Evolutionary conservation across 2,888 invertebrate species (phyloP), one percentile per base, ranked within the genome.

Genomic region (Plebejus argus): DNA sequence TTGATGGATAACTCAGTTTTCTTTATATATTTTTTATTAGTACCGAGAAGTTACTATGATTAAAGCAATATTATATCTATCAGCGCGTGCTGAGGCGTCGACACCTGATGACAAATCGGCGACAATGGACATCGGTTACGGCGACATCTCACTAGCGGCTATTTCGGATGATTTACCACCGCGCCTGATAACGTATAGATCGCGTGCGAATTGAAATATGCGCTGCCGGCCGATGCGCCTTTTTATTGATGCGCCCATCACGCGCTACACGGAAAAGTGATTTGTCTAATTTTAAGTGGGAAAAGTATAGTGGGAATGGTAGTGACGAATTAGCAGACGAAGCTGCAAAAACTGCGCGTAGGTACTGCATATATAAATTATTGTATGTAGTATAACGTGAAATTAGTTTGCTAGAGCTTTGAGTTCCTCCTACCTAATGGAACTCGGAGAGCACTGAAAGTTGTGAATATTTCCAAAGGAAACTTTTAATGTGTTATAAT

Each of bases 101-200:
- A 74, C 74, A 74, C 74, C 74, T 74, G 53, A 74, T 74, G 74
- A 74, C 74, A 74, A 74, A 74, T 74, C 23, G 28, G 15, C 74
- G 74, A 74, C 72, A 72, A 74, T 74, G 53, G 49, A 53, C 74
- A 74, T 28, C 74, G 74, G 49, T 74, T 53, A 74, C 28, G 74
- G 18, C 28, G 74, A 74, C 74, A 74, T 74, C 74, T 74, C 49
- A 74, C 74, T 74, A 74, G 74, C 49, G 74, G 45, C 74, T 74
- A 74, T 74, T 74, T 74, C 49, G 18, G 74, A 74, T 74, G 74
- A 74, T 74, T 74, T 74, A 74, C 45, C 28, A 74, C 74, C 45
- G 45, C 49, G 18, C 8, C 10, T 28, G 74, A 74, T 74, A 49
- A 66, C 66, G 20, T 53, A 74, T 74, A 74, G 74, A 74, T 74